Evolutionary conservation across 2,797 vertebrate species (phyloP), one percentile per base, ranked within the genome.

Genomic region (Philypnodon macrostomus): DNA sequence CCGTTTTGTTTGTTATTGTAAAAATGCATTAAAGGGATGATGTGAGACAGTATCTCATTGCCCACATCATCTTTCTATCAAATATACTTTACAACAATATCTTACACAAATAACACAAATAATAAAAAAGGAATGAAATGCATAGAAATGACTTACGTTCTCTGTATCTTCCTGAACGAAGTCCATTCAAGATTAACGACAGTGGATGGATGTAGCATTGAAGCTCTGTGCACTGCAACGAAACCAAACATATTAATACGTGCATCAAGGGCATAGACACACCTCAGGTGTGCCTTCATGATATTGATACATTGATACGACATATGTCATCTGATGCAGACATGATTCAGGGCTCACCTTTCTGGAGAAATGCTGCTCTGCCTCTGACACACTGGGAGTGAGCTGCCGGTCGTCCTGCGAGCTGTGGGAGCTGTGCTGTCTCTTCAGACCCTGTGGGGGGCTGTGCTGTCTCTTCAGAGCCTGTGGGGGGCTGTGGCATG

Each of bases 131-230:
- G 4, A 27, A 16, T 17, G 39, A 35, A 16, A 41, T n/a, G n/a
- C 21, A 53, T 9, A 17, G 2, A 47, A 39, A 34, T 13, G 42
- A 90, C 90, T 90, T 82, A 92, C 90, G 81, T 85, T 89, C 81
- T 84, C 85, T 70, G 85, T 92, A 92, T 82, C 90, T 87, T 50
- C 90, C 90, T 4, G 89, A 86, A 46, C 85, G 89, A 61, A 92
- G 88, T 47, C 90, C 89, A 50, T 85, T 89, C 77, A 92, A 66
- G 80, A 92, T 92, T 30, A 85, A 79, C 17, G 90, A 90, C 64
- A 92, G 84, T 0, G 90, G 90, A 50, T 88, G 87, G 77, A 92
- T 88, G 79, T 90, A 92, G 81, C 89, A 89, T 58, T 90, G 90
- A 44, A 92, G 74, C 80, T 90, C 85, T 68, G 79, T 58, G 67